Percentiles rank a stretch among this genome's conserved stretches.
phyloP scores from a whole-genome alignment of 2,113 vertebrate species.

The Elephas maximus region DNA sequence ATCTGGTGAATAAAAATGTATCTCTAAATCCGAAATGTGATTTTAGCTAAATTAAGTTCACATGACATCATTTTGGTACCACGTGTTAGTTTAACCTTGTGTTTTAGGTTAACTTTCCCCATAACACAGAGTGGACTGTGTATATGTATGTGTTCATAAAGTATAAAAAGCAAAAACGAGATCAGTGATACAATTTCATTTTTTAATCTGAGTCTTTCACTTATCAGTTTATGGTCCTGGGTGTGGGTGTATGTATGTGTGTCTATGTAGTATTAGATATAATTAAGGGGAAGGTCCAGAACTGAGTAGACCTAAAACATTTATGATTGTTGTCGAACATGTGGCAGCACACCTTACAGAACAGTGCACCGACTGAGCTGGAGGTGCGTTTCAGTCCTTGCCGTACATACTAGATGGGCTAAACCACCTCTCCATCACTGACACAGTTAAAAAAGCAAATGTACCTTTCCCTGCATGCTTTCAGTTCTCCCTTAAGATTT shows the following conservation, averaged over 20 bases:
- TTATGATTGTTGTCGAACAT: neutral
- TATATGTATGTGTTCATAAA: neutral
- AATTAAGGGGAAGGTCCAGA: neutral
- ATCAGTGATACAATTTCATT: neutral
- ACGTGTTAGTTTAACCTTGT: neutral
- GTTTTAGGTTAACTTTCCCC: neutral
- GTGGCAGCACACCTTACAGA: neutral
- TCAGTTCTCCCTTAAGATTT: neutral
- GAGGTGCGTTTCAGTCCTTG: neutral
- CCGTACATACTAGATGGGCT: neutral
- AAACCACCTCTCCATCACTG: neutral
- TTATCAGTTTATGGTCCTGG: neutral
- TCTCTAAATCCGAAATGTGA: neutral
- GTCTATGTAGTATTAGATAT: neutral
- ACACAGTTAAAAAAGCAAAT: neutral
- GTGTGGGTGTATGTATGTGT: neutral
- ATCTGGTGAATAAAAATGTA: constrained; percentile 14
- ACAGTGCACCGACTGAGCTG: rapidly evolving
- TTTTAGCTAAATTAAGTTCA: constrained; percentile 27
- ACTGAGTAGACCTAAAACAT: neutral
- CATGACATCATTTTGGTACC: neutral
- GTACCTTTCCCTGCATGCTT: neutral
- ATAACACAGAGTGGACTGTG: neutral
- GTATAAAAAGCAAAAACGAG: neutral
- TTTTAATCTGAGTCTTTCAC: neutral